A percentile compares a stretch with the other conserved stretches of the same genome.
These are phyloP conservation scores for Spermophilus dauricus DNA, from an alignment of 2,113 vertebrate genomes.

Conservation along the genomic window DNA sequence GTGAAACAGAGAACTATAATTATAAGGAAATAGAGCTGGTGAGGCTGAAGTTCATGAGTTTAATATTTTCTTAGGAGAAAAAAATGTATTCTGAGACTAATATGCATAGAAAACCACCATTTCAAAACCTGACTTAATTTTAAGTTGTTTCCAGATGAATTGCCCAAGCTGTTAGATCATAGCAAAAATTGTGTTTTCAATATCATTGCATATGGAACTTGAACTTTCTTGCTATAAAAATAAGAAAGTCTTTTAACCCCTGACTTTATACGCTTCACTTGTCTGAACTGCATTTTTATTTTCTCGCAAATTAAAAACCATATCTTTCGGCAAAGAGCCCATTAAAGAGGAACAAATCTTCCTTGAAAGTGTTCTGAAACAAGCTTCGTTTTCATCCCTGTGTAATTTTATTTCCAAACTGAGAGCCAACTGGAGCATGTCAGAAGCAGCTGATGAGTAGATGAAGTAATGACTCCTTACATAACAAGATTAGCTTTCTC, in stretches of 20 bases:
- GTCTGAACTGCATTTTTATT: conserved; percentile 74
- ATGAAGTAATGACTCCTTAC: conserved; percentile 77
- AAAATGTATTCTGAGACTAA: background rate
- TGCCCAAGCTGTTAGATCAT: background rate
- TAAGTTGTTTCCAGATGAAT: conserved; percentile 34
- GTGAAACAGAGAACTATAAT: conserved; percentile 34
- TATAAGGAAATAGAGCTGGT: conserved; percentile 55
- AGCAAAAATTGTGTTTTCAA: background rate
- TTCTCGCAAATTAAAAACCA: conserved; percentile 78
- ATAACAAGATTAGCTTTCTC: conserved; percentile 82
- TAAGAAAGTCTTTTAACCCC: conserved; percentile 53
- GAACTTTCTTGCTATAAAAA: conserved; percentile 52
- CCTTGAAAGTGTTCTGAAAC: conserved; percentile 74
- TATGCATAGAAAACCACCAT: conserved; percentile 22
- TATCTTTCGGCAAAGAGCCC: conserved; percentile 68
- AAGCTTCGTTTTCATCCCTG: conserved; percentile 75
- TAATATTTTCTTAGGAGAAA: conserved; percentile 7
- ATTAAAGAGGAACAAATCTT: conserved; percentile 77
- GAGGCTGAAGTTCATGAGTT: background rate
- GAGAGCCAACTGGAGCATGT: conserved; percentile 75
- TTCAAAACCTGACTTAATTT: conserved; percentile 50
- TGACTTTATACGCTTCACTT: conserved; percentile 62
- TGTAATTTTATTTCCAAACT: conserved; percentile 79
- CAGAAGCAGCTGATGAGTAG: conserved; percentile 79
- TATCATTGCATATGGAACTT: conserved; percentile 5